Evolutionary conservation across 2,797 vertebrate species (phyloP).

Genomic region (Sus cebifrons): DNA sequence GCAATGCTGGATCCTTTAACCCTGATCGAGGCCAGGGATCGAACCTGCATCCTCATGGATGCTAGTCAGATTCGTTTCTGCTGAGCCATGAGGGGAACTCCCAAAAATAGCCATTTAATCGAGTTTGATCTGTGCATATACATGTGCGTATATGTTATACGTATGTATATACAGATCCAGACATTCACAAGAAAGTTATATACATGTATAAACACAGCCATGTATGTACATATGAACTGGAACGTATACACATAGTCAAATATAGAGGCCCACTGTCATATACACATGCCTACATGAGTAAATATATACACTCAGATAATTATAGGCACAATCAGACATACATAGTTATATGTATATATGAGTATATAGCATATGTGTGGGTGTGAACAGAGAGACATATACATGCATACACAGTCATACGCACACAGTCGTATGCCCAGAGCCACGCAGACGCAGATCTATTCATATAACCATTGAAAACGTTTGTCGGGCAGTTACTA

Average conservation of each 20-base stretch:
- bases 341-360: too few relatives aligned
- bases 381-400: not conserved
- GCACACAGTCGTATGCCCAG: not conserved
- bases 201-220: too few relatives aligned
- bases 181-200: not conserved
- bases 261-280: not conserved
- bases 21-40: too few relatives aligned
- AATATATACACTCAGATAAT: not conserved
- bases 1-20: too few relatives aligned
- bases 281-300: not conserved
- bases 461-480: accelerated
- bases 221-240: not conserved
- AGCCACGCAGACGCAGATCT: not conserved
- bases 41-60: too few relatives aligned
- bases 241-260: not conserved
- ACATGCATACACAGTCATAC: too few relatives aligned
- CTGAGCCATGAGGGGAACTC: too few relatives aligned
- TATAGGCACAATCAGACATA: not conserved
- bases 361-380: not conserved
- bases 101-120: not conserved
- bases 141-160: too few relatives aligned
- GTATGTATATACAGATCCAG: not conserved
- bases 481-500: not conserved
- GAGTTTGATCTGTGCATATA: not conserved
- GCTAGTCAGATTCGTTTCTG: too few relatives aligned